A percentile compares a stretch with the other conserved stretches of the same genome.
Conservation (phyloP, 1,140 invertebrate species). For the Drosophila chauvacae region DNA sequence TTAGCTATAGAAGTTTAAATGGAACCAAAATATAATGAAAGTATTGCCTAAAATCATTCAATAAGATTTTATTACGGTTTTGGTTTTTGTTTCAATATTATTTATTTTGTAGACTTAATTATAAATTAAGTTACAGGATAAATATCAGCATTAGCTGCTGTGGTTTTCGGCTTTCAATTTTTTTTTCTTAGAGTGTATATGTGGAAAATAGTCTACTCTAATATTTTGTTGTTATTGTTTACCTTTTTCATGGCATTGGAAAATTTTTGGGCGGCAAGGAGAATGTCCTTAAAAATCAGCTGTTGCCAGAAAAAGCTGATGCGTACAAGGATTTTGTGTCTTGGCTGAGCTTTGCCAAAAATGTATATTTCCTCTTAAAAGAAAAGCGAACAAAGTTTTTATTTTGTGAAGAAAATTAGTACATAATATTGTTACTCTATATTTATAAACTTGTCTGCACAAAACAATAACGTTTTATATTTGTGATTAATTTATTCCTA, state of each 20-base stretch:
- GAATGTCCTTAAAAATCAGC: conserved; percentile 35
- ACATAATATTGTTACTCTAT: not conserved
- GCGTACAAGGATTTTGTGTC: not conserved
- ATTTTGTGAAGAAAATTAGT: too few relatives aligned
- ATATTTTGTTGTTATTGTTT: conserved; percentile 73
- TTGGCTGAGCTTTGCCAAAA: conserved; percentile 20
- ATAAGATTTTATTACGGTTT: not conserved
- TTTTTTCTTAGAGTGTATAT: not conserved
- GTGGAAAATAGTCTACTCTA: conserved; percentile 2
- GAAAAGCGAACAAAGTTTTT: too few relatives aligned
- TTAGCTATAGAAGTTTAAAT: too few relatives aligned
- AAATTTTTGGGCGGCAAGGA: conserved; percentile 33
- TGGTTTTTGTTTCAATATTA: conserved; percentile 9
- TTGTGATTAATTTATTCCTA: not conserved
- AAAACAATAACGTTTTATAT: not conserved
- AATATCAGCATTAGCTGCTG: too few relatives aligned
- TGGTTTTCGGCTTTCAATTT: too few relatives aligned
- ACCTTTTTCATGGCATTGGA: conserved; percentile 30
- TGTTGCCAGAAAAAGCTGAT: conserved; percentile 36
- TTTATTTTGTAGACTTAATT: too few relatives aligned
- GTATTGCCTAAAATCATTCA: too few relatives aligned
- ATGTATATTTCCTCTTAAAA: not conserved
- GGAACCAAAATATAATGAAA: too few relatives aligned
- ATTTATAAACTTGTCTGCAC: not conserved
- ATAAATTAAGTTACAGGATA: too few relatives aligned